Evolutionary conservation across 2,797 vertebrate species (phyloP).

Genomic region (Xiphorhynchus erythropygius): DNA sequence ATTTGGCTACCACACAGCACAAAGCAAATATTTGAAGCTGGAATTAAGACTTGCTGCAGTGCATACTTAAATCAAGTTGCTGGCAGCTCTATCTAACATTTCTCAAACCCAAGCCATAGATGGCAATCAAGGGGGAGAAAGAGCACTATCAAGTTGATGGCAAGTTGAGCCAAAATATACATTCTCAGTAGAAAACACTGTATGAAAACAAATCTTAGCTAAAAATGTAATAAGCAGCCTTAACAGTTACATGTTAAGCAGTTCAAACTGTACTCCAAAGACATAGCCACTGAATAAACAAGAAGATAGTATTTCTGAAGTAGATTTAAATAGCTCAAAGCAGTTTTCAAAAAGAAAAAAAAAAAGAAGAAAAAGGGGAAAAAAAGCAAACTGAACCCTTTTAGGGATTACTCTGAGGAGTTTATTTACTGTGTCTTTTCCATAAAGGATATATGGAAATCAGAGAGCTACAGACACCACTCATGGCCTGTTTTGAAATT

Average conservation of each 20-base stretch:
- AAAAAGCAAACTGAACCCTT: conserved; percentile 84
- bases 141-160: background rate
- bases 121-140: background rate
- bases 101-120: conserved; percentile 34
- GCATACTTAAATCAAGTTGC: conserved; percentile 71
- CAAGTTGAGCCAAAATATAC: conserved; percentile 56
- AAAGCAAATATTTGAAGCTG: conserved; percentile 80
- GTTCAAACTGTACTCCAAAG: conserved; percentile 81
- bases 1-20: conserved; percentile 73
- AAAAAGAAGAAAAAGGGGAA: background rate
- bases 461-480: conserved; percentile 93
- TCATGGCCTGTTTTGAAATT: conserved; percentile 98
- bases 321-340: conserved; percentile 97
- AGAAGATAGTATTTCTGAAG: conserved; percentile 91
- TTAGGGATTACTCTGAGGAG: conserved; percentile 97
- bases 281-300: conserved; percentile 88
- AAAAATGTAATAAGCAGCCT: conserved; percentile 84
- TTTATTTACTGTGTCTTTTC: conserved; percentile 95
- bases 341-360: conserved; percentile 79
- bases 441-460: conserved; percentile 98
- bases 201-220: conserved; percentile 75
- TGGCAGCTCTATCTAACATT: conserved; percentile 22
- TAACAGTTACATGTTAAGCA: conserved; percentile 88
- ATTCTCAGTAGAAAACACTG: conserved; percentile 53
- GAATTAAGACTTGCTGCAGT: conserved; percentile 72